Percentiles rank a stretch among this genome's conserved stretches.
phyloP scores from a whole-genome alignment of 2,888 invertebrate species.

The Tachystola acroxantha region DNA sequence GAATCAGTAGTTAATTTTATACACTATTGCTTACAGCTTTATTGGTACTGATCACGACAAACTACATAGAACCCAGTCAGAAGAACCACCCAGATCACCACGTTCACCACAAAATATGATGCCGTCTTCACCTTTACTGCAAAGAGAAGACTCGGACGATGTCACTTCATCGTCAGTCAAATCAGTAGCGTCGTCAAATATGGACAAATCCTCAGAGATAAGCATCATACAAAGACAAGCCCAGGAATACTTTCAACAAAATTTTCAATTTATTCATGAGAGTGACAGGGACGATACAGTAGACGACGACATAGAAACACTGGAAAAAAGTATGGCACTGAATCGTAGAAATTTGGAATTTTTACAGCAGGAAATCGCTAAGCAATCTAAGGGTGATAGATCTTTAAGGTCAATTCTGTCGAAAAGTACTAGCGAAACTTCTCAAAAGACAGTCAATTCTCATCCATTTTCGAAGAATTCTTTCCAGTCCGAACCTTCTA shows the following conservation, averaged over 20 bases:
- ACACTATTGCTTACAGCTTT: conserved; percentile 39
- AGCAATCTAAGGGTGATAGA: conserved; percentile 57
- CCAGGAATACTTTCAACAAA: conserved; percentile 74
- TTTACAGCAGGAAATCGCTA: conserved; percentile 73
- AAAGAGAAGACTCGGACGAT: conserved; percentile 64
- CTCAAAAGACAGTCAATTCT: conserved; percentile 60
- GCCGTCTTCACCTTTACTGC: conserved; percentile 66
- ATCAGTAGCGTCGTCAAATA: conserved; percentile 60
- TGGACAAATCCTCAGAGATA: conserved; percentile 65
- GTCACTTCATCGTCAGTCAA: conserved; percentile 63
- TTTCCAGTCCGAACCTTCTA: conserved; percentile 74
- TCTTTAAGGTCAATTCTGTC: conserved; percentile 60
- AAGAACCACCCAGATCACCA: conserved; percentile 89
- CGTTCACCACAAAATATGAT: conserved; percentile 75
- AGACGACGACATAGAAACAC: conserved; percentile 70
- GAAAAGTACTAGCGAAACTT: conserved; percentile 66
- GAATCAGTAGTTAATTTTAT: neutral
- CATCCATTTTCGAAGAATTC: conserved; percentile 69
- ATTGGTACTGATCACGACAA: conserved; percentile 82
- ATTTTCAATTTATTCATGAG: conserved; percentile 74
- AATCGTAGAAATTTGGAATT: conserved; percentile 71
- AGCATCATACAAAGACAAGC: conserved; percentile 60
- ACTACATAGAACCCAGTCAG: conserved; percentile 89
- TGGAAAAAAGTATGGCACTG: conserved; percentile 74
- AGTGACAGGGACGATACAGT: conserved; percentile 74